These are phyloP conservation scores for Simalia tracyae DNA, from an alignment of 2,797 vertebrate genomes.

Conservation along the genomic window DNA sequence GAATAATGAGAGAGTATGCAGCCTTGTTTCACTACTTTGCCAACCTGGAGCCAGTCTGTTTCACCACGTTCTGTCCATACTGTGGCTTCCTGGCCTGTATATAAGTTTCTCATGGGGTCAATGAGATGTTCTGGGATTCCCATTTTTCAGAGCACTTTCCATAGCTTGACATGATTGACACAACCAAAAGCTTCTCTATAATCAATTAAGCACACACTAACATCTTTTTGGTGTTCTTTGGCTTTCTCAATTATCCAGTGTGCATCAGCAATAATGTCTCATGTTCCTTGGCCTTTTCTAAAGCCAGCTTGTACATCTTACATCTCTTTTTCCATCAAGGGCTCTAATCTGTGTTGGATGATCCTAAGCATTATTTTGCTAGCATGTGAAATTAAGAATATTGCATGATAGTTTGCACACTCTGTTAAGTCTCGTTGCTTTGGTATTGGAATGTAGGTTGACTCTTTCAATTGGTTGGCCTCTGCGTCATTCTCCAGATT, in stretches of 20 bases:
- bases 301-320: neutral
- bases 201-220: neutral
- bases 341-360: neutral
- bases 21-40: neutral
- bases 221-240: neutral
- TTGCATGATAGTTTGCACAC: neutral
- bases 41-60: neutral
- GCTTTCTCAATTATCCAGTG: neutral
- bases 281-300: neutral
- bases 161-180: neutral
- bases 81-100: neutral
- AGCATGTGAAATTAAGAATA: neutral
- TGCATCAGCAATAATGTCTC: neutral
- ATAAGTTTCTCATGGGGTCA: neutral
- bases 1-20: neutral
- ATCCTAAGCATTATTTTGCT: neutral
- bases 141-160: neutral
- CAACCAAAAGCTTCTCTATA: neutral
- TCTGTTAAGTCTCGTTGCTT: neutral
- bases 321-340: neutral
- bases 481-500: neutral
- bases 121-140: neutral
- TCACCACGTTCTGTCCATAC: neutral
- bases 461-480: neutral
- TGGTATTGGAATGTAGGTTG: neutral